Evolutionary conservation across 2,888 invertebrate species (phyloP), one percentile per base, ranked within the genome.

Genomic region (Cataglyphis albicans): DNA sequence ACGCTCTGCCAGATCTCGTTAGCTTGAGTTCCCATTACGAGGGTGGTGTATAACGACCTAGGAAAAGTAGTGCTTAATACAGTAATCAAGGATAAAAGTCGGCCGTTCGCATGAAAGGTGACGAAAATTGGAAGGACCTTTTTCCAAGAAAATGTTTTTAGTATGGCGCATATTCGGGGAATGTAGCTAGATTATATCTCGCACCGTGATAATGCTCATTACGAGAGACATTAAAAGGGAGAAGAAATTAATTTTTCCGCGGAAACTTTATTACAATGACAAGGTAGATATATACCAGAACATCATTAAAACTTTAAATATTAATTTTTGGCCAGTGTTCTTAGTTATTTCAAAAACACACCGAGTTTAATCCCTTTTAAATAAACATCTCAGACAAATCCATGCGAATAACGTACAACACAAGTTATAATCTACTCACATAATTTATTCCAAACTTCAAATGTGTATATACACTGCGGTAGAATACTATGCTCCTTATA

Each of bases 21-120:
- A 48, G 55, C 64, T 84, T 75, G 88, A 74, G 72, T 75, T 64
- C 57, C 35, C 75, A 73, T 86, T 88, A 76, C 68, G 75, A 72
- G 68, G 55, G 52, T 73, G 44, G 70, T 21, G 70, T 55, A 64
- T 80, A 70, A 83, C n/a, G 80, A 35, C 25, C 29, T 29, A 48
- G 55, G 63, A 83, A 52, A 83, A 80, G 80, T 82, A 82, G 41
- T 73, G 44, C 55, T 61, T 74, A 63, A 82, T 65, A 65, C 55
- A 64, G 38, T 82, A 84, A 74, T 67, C 48, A 61, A 35, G 55
- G 41, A 61, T 63, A 78, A 63, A 61, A 67, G 57, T 72, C 55
- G 38, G 67, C 29, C 63, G 72, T 80, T 82, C 76, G 68, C 44
- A 57, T 12, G 63, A 65, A 67, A 48, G 29, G 65, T 78, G 80